phyloP scores from a whole-genome alignment of 2,113 vertebrate genomes.

The Apteryx mantelli region DNA sequence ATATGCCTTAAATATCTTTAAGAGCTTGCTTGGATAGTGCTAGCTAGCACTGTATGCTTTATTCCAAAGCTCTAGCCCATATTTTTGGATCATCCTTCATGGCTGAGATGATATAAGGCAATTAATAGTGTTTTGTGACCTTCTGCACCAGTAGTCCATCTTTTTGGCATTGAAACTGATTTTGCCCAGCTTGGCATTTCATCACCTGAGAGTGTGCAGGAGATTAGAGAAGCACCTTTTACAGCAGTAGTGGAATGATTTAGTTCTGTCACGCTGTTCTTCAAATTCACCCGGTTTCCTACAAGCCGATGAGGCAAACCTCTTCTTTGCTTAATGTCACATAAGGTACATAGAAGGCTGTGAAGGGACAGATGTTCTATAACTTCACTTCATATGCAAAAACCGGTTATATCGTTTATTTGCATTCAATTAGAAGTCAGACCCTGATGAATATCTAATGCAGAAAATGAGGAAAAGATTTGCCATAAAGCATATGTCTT shows the following conservation, averaged over 20 bases:
- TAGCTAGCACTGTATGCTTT: background rate
- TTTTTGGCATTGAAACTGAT: conserved; percentile 56
- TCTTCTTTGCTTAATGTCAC: conserved; percentile 53
- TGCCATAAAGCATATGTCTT: conserved; percentile 35
- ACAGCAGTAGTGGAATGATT: conserved; percentile 33
- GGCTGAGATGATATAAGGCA: conserved; percentile 5
- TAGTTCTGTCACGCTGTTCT: conserved; percentile 23
- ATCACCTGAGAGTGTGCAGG: background rate
- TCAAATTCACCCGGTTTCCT: background rate
- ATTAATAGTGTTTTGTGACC: conserved; percentile 60
- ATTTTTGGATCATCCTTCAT: conserved; percentile 44
- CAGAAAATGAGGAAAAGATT: conserved; percentile 43
- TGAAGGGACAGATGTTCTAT: conserved; percentile 64
- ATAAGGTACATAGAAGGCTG: conserved; percentile 49
- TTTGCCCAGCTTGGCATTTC: conserved; percentile 50
- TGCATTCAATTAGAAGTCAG: conserved; percentile 66
- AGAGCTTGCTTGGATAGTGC: background rate
- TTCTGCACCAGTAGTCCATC: conserved; percentile 51
- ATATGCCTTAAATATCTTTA: background rate
- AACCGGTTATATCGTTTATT: conserved; percentile 60
- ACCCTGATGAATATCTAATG: conserved; percentile 45
- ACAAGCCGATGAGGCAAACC: conserved; percentile 54
- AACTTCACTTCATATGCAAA: conserved; percentile 66
- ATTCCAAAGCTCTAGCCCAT: background rate
- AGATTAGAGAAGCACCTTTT: conserved; percentile 36